Conservation (phyloP, 2,888 invertebrate species). For the Muschampia plurimacula region DNA sequence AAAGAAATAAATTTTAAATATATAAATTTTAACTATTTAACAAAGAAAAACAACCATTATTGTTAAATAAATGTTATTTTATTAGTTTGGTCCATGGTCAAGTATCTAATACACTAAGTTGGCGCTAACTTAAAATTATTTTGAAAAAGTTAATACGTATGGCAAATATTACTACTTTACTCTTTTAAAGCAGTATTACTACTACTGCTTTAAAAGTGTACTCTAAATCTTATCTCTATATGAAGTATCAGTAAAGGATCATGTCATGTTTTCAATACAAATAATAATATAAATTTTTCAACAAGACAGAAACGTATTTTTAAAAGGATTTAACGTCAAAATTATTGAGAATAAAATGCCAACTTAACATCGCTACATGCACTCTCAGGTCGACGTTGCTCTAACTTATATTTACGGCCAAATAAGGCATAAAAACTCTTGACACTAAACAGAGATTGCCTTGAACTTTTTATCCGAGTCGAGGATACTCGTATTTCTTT, state of each 20-base stretch:
- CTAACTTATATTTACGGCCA: constrained; percentile 33
- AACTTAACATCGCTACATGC: constrained; percentile 17
- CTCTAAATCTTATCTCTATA: background rate
- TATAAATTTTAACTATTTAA: no score
- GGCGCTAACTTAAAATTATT: no score
- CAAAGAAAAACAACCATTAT: no score
- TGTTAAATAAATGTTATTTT: no score
- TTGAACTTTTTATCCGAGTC: constrained; percentile 54
- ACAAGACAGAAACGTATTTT: constrained; percentile 17
- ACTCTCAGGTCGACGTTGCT: background rate
- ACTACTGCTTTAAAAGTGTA: background rate
- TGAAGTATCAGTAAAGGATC: background rate
- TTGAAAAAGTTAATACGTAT: no score
- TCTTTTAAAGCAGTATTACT: no score
- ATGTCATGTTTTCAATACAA: background rate
- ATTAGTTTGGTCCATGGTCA: no score
- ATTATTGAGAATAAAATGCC: constrained; percentile 5
- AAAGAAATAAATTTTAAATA: no score
- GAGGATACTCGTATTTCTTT: constrained; percentile 57
- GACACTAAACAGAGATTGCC: constrained; percentile 44
- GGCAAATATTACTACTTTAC: no score
- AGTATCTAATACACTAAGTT: no score
- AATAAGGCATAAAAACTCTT: constrained; percentile 31
- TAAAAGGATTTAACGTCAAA: constrained; percentile 22
- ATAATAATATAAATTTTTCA: background rate